These are phyloP conservation scores for Sepiola atlantica DNA, from an alignment of 2,888 invertebrate genomes.

Conservation along the genomic window DNA sequence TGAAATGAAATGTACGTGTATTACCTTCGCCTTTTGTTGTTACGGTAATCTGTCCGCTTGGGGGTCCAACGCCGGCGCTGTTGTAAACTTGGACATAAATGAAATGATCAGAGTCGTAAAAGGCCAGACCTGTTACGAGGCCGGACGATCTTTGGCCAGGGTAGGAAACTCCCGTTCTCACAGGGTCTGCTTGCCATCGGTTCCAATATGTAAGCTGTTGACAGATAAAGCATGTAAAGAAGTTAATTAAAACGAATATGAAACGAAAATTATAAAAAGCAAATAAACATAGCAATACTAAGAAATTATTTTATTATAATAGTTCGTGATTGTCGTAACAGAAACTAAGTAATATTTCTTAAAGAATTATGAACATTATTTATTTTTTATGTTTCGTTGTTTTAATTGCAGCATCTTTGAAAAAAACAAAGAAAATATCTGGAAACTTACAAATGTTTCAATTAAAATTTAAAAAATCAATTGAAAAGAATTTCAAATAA, in stretches of 20 bases:
- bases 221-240: not conserved
- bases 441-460: too few relatives aligned
- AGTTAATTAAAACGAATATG: not conserved
- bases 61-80: constrained; percentile 39
- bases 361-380: too few relatives aligned
- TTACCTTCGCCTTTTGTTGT: constrained; percentile 35
- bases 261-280: not conserved
- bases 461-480: too few relatives aligned
- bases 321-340: too few relatives aligned
- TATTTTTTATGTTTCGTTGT: too few relatives aligned
- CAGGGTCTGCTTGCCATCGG: not conserved
- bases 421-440: too few relatives aligned
- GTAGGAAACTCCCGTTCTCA: constrained; percentile 34
- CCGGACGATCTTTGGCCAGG: constrained; percentile 1
- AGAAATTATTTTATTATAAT: too few relatives aligned
- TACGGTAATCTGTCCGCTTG: not conserved
- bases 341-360: too few relatives aligned
- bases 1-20: not conserved
- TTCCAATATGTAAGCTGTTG: constrained; percentile 34
- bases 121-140: not conserved
- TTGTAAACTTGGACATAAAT: constrained; percentile 44
- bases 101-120: not conserved
- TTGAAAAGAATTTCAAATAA: too few relatives aligned
- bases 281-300: not conserved
- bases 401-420: too few relatives aligned